These are phyloP conservation scores for Channallabes apus DNA, from an alignment of 2,797 vertebrate species.

Conservation along the genomic window DNA sequence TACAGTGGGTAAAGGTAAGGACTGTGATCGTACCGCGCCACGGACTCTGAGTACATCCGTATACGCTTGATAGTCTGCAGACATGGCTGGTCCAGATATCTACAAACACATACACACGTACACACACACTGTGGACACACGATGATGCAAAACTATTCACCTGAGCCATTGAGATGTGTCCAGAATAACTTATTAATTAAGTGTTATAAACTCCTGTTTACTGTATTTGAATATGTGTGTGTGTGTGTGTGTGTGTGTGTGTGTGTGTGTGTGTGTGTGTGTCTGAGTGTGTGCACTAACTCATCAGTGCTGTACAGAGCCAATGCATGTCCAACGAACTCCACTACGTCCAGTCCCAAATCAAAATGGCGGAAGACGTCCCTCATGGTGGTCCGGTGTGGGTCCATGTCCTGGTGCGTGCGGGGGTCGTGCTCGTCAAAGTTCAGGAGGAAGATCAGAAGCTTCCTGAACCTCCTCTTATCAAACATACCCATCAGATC, in stretches of 20 bases:
- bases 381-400: slow-evolving; percentile 65
- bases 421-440: slow-evolving; percentile 70
- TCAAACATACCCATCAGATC: slow-evolving; percentile 83
- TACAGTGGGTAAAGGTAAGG: slow-evolving; percentile 78
- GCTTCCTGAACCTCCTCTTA: slow-evolving; percentile 77
- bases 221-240: slow-evolving; percentile 13
- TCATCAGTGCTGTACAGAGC: slow-evolving; percentile 72
- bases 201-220: no score
- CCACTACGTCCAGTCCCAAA: slow-evolving; percentile 73
- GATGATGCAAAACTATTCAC: not conserved
- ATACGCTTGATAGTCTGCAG: slow-evolving; percentile 71
- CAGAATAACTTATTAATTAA: not conserved
- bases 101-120: slow-evolving; percentile 45
- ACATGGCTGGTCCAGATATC: slow-evolving; percentile 76
- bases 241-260: slow-evolving; percentile 12
- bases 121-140: not conserved
- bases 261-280: not conserved
- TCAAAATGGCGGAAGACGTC: slow-evolving; percentile 77
- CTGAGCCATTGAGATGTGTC: not conserved
- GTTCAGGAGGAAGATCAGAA: slow-evolving; percentile 72
- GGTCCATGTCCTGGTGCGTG: slow-evolving; percentile 73
- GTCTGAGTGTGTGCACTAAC: slow-evolving; percentile 60
- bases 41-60: slow-evolving; percentile 71
- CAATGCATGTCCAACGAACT: slow-evolving; percentile 75
- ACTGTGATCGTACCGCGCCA: slow-evolving; percentile 68